Conservation (phyloP, 2,113 vertebrate genomes). For the Nothocercus nigrocapillus region DNA sequence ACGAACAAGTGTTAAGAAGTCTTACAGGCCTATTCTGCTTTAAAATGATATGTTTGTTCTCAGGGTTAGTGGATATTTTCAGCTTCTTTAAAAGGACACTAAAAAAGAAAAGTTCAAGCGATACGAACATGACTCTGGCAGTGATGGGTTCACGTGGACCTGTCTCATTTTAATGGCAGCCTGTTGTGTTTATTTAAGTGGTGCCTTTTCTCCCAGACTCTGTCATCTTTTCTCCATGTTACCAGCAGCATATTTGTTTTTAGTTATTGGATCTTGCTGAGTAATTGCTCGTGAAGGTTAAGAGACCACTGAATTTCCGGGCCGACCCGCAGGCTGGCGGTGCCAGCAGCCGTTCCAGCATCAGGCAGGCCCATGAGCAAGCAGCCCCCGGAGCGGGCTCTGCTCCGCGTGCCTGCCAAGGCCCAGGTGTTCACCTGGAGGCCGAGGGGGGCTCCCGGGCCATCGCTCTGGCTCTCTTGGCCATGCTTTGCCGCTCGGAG, state of each 20-base stretch:
- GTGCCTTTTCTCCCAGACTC: background rate
- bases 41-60: slow-evolving; percentile 83
- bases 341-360: background rate
- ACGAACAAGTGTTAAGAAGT: slow-evolving; percentile 91
- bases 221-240: background rate
- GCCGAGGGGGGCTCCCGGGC: background rate
- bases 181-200: background rate
- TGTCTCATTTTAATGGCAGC: background rate
- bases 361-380: background rate
- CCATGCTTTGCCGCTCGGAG: background rate
- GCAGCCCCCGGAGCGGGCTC: background rate
- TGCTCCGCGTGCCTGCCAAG: background rate
- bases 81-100: slow-evolving; percentile 45
- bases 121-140: rapidly evolving
- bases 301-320: background rate
- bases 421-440: background rate
- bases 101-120: background rate
- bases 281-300: background rate
- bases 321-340: background rate
- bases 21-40: slow-evolving; percentile 88
- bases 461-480: background rate
- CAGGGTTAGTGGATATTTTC: slow-evolving; percentile 56
- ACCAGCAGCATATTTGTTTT: slow-evolving; percentile 22
- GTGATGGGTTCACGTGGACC: background rate
- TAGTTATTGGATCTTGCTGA: background rate